Evolutionary conservation across 2,113 vertebrate genomes (phyloP), one percentile per base, ranked within the genome.

Genomic region (Sinocyclocheilus anophthalmus): DNA sequence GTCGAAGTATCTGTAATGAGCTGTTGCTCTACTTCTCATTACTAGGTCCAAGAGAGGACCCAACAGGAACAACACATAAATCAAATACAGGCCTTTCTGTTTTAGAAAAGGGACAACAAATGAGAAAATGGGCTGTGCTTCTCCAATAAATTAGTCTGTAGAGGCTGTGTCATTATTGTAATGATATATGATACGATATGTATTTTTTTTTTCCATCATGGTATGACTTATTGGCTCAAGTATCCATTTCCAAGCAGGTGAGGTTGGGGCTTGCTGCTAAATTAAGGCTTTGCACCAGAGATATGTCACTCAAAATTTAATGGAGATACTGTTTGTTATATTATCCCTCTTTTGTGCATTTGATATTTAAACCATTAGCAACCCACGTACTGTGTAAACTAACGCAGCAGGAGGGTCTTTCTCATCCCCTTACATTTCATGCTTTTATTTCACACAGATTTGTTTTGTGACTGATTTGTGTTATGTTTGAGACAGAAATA

Each of bases 11-110:
- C 81, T 50, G 85, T 86, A 88, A 88, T 81, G 81, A 86, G 76
- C 61, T 85, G 70, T 70, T 73, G 82, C 88, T 69, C 24, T 76
- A 50, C 75, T 70, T 84, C 87, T 88, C 81, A 88, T 88, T 88
- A 88, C 85, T 73, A 45, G 84, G 39, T 80, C 76, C 57, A 26
- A 53, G 57, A 84, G 81, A 33, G 20, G 61, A 55, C 55, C 84
- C 81, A 75, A 81, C 72, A 63, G 57, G 11, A 86, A 76, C 69
- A 48, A 37, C 53, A 10, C 86, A 84, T 84, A 81, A 88, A 86
- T 88, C 88, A 88, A 88, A 89, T n/a, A 10, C 72, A 81, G n/a
- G 81, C 13, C 30, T 70, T 73, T 65, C 55, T 85, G 42, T 53
- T 57, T 78, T 67, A 81, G n/a, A 69, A 81, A 84, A 37, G 67